Evolutionary conservation across 2,797 vertebrate species (phyloP).

Genomic region (Geotrypetes seraphini): DNA sequence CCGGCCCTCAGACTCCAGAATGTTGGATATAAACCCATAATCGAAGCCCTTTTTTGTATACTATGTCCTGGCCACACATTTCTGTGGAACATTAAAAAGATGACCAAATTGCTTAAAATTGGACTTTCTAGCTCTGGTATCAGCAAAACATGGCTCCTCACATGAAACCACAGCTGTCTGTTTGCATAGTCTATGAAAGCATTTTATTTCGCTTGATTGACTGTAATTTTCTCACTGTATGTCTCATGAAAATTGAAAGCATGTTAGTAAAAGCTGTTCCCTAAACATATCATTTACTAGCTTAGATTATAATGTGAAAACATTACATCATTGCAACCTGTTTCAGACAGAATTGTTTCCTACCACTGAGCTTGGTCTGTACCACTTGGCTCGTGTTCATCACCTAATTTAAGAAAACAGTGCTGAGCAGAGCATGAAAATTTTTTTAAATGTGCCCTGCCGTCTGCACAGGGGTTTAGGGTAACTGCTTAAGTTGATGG

Average conservation of each 20-base stretch:
- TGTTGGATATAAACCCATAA: not conserved
- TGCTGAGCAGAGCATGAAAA: no score
- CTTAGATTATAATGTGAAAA: slow-evolving; percentile 2
- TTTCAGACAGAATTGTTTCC: no score
- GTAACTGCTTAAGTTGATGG: no score
- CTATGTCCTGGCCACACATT: not conserved
- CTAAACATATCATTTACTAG: slow-evolving; percentile 3
- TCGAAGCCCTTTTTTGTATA: not conserved
- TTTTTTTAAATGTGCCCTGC: no score
- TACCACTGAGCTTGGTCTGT: no score
- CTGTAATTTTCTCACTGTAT: not conserved
- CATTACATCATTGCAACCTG: not conserved
- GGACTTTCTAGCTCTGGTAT: not conserved
- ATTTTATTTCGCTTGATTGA: not conserved
- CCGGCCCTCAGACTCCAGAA: no score
- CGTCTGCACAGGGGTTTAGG: no score
- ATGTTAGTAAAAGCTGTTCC: not conserved
- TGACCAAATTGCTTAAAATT: slow-evolving; percentile 3
- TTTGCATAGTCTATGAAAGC: slow-evolving; percentile 8
- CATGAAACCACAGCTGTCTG: slow-evolving; percentile 8
- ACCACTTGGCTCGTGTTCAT: no score
- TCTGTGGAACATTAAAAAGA: slow-evolving; percentile 15
- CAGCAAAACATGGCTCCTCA: not conserved
- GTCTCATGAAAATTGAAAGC: no score
- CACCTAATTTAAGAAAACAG: no score